phyloP scores from a whole-genome alignment of 2,888 invertebrate species.

The Leucophenga maculata region DNA sequence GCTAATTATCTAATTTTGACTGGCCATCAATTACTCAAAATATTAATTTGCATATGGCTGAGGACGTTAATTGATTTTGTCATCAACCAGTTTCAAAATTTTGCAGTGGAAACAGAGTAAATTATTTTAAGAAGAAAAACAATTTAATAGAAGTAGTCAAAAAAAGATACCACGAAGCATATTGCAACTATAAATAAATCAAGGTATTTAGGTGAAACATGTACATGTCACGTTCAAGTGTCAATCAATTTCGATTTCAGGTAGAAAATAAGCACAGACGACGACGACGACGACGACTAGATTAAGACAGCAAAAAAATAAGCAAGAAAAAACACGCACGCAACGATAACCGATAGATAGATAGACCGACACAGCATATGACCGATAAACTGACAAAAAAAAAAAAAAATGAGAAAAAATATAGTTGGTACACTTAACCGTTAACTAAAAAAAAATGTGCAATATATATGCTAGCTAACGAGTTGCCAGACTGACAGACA shows the following conservation, averaged over 20 bases:
- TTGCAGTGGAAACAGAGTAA: not conserved
- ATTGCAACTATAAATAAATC: conserved; percentile 54
- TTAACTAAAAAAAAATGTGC: too few relatives aligned
- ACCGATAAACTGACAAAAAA: not conserved
- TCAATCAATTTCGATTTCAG: conserved; percentile 48
- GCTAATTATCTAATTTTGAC: conserved; percentile 19
- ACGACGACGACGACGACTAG: not conserved
- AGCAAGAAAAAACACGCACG: not conserved
- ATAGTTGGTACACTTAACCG: not conserved
- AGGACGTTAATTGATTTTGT: conserved; percentile 57
- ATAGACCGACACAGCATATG: not conserved
- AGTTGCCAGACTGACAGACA: not conserved
- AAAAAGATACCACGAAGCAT: not conserved
- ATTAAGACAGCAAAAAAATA: not conserved
- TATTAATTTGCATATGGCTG: conserved; percentile 43
- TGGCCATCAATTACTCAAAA: conserved; percentile 50
- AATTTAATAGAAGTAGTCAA: not conserved
- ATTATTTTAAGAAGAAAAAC: not conserved
- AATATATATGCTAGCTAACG: not conserved
- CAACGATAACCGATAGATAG: not conserved
- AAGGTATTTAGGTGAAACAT: conserved; percentile 63
- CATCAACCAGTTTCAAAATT: conserved; percentile 46
- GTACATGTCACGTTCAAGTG: conserved; percentile 63
- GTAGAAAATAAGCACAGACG: conserved; percentile 6
- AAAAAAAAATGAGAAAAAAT: not conserved